Evolutionary conservation across 2,888 invertebrate species (phyloP).

Genomic region (Pheosia gnoma): DNA sequence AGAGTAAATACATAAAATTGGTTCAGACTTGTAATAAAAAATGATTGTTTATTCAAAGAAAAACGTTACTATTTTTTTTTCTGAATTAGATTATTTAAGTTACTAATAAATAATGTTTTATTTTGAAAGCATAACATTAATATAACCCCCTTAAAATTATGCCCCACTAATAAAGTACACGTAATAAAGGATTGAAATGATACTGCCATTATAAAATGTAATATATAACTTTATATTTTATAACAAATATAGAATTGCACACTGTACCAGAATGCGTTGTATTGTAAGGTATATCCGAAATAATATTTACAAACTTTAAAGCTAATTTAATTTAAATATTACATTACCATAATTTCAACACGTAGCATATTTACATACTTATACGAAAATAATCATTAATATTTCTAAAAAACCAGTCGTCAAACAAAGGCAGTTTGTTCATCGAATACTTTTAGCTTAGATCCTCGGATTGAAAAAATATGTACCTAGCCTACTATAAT

Average conservation of each 20-base stretch:
- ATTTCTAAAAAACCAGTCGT: slow-evolving; percentile 64
- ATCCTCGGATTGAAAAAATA: slow-evolving; percentile 21
- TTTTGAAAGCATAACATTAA: neutral
- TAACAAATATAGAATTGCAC: slow-evolving; percentile 81
- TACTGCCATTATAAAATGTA: slow-evolving; percentile 45
- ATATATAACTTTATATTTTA: slow-evolving; percentile 80
- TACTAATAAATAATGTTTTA: no score
- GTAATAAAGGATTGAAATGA: slow-evolving; percentile 33
- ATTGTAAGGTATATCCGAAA: slow-evolving; percentile 60
- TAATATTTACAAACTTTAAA: slow-evolving; percentile 74
- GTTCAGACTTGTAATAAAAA: no score
- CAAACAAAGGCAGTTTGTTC: slow-evolving; percentile 72
- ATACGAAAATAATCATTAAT: slow-evolving; percentile 33
- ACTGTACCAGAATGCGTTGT: slow-evolving; percentile 64
- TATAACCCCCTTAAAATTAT: no score
- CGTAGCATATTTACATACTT: slow-evolving; percentile 39
- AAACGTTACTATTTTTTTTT: no score
- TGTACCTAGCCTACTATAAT: slow-evolving; percentile 30
- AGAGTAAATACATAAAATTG: no score
- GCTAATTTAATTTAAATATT: slow-evolving; percentile 70
- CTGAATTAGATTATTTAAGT: no score
- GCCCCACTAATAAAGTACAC: no score
- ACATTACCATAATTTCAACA: slow-evolving; percentile 39
- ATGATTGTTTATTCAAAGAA: no score
- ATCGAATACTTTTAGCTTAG: slow-evolving; percentile 36